phyloP scores from a whole-genome alignment of 2,888 invertebrate genomes.

The Microctonus brassicae region DNA sequence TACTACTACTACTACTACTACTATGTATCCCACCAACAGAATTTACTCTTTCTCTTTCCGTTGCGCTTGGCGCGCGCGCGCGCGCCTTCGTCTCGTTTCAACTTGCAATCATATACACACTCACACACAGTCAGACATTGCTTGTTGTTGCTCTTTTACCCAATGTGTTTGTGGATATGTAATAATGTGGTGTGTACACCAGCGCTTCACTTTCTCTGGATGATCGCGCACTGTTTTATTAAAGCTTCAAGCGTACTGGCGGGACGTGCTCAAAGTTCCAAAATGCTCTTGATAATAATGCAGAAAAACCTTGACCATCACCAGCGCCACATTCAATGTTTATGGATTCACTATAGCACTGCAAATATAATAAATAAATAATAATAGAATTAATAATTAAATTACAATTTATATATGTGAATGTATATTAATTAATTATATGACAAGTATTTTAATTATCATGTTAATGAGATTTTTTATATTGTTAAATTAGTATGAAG shows the following conservation, averaged over 20 bases:
- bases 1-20: neutral
- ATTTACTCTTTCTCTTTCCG: constrained; percentile 6
- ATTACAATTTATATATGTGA: too few relatives aligned
- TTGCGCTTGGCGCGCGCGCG: constrained; percentile 15
- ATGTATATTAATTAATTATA: too few relatives aligned
- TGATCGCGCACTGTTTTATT: neutral
- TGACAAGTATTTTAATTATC: too few relatives aligned
- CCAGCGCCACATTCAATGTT: neutral
- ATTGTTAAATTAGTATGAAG: too few relatives aligned
- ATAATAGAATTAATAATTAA: too few relatives aligned
- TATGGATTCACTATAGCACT: neutral
- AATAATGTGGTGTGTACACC: neutral
- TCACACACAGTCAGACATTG: too few relatives aligned
- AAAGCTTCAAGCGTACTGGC: neutral
- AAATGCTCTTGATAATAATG: neutral
- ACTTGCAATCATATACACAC: neutral
- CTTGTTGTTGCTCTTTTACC: too few relatives aligned
- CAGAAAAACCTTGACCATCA: neutral
- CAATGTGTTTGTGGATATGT: too few relatives aligned
- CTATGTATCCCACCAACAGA: neutral
- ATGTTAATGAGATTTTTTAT: neutral
- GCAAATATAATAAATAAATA: neutral
- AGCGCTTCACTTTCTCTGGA: constrained; percentile 5
- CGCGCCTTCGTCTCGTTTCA: constrained; percentile 15
- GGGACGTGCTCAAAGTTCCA: neutral